A percentile compares a stretch with the other conserved stretches of the same genome.
Evolutionary conservation across 2,113 vertebrate species (phyloP).

Genomic region (Corydoras sp.): DNA sequence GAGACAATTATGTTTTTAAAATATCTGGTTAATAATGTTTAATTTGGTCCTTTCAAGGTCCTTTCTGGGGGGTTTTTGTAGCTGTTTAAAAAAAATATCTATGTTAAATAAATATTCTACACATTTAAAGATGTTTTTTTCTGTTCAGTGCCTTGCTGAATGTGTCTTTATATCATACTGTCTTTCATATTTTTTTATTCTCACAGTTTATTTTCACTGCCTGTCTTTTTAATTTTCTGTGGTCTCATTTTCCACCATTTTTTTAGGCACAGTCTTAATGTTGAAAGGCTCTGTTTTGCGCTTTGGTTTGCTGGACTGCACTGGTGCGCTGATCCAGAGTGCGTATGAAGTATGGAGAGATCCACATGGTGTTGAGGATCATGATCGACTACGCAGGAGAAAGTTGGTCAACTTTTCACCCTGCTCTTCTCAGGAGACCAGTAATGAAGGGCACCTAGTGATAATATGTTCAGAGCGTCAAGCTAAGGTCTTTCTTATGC

Average conservation of each 20-base stretch:
- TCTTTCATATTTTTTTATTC: too few species aligned
- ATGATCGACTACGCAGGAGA: constrained; percentile 77
- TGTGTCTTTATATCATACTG: too few species aligned
- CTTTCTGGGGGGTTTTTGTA: too few species aligned
- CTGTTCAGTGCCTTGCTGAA: too few species aligned
- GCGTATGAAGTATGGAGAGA: constrained; percentile 92
- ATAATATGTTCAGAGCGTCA: constrained; percentile 95
- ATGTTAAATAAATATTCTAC: too few species aligned
- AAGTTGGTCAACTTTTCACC: constrained; percentile 85
- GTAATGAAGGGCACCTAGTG: constrained; percentile 84
- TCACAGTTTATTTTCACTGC: neutral
- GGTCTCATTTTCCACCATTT: constrained; percentile 25
- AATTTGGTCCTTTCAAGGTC: too few species aligned
- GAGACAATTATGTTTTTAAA: neutral
- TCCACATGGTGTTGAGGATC: constrained; percentile 74
- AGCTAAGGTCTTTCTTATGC: constrained; percentile 96
- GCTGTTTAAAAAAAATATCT: too few species aligned
- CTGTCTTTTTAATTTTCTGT: neutral
- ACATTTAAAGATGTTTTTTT: too few species aligned
- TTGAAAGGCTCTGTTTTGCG: constrained; percentile 87
- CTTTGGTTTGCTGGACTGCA: constrained; percentile 83
- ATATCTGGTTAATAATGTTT: too few species aligned
- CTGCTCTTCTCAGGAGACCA: constrained; percentile 79
- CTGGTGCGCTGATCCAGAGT: constrained; percentile 74
- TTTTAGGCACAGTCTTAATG: constrained; percentile 78